Conservation (phyloP, 2,113 vertebrate genomes). For the Alexandromys fortis region DNA sequence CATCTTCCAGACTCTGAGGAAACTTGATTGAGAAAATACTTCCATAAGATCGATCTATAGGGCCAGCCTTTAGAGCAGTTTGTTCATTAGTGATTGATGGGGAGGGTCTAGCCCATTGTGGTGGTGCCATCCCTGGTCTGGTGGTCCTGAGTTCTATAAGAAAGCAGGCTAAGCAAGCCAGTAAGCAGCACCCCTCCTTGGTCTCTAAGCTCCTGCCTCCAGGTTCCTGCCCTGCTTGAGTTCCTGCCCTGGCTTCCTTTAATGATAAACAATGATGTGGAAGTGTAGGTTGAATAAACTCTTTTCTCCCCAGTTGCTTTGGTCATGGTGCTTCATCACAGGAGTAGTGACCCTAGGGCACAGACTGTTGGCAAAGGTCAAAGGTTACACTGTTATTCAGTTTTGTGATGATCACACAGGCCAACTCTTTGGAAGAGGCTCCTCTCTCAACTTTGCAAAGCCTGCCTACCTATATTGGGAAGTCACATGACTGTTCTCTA, state of each 20-base stretch:
- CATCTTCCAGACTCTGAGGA: background rate
- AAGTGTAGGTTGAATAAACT: background rate
- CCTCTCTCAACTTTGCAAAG: background rate
- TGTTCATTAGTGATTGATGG: background rate
- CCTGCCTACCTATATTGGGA: background rate
- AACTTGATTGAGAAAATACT: background rate
- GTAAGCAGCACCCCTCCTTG: background rate
- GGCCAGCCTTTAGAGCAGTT: background rate
- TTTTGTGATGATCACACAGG: background rate
- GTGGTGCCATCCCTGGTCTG: background rate
- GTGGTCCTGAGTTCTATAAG: background rate
- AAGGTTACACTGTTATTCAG: background rate
- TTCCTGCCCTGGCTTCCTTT: background rate
- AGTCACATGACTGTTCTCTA: background rate
- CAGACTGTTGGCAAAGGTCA: background rate
- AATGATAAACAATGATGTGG: background rate
- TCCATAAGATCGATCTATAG: background rate
- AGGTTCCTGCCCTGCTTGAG: background rate
- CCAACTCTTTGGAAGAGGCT: constrained; percentile 22
- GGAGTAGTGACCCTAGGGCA: background rate
- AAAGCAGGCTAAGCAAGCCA: background rate
- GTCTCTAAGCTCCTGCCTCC: background rate
- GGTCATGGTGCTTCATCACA: background rate
- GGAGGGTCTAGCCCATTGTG: background rate
- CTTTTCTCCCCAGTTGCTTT: background rate